A percentile compares a stretch with the other conserved stretches of the same genome.
Evolutionary conservation across 2,113 vertebrate genomes (phyloP).

Genomic region (Tringa solitaria): DNA sequence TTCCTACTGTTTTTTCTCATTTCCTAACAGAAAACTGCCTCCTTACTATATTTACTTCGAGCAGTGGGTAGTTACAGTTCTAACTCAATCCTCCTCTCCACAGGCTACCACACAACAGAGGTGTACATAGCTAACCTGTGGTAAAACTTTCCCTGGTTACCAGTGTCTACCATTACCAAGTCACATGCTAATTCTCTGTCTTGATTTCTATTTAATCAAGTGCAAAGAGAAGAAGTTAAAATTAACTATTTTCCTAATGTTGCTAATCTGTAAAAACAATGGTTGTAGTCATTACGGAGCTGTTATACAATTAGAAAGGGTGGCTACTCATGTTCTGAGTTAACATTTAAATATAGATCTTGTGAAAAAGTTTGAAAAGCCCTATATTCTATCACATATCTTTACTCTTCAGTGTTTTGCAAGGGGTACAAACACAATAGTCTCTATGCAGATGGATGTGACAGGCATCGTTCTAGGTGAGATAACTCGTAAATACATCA

Average conservation of each 20-base stretch:
- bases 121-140: neutral
- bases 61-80: neutral
- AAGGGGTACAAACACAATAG: neutral
- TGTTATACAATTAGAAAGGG: neutral
- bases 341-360: neutral
- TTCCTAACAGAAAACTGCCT: neutral
- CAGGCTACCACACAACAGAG: neutral
- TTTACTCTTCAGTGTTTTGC: neutral
- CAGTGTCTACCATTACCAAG: neutral
- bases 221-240: neutral
- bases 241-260: neutral
- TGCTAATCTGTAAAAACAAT: neutral
- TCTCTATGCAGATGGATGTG: neutral
- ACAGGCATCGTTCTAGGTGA: neutral
- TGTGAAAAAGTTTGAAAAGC: neutral
- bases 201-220: neutral
- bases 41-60: neutral
- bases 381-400: neutral
- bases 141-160: neutral
- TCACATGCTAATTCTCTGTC: neutral
- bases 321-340: neutral
- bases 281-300: neutral
- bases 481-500: neutral
- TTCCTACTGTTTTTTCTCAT: neutral
- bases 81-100: neutral